These are phyloP conservation scores for Phalera bucephala DNA, from an alignment of 2,888 invertebrate genomes.

Conservation along the genomic window DNA sequence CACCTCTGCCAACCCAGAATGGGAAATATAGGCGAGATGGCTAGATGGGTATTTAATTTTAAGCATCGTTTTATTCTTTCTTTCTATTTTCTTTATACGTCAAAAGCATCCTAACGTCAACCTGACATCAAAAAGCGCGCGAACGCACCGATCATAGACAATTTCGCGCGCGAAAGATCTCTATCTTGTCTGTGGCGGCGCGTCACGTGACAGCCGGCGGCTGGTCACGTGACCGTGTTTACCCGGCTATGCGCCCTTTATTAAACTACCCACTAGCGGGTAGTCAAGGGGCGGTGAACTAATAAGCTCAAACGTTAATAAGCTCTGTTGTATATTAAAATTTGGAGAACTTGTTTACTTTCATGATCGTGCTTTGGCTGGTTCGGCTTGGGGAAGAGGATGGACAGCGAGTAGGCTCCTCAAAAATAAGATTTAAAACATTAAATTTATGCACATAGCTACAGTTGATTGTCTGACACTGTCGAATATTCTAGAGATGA, in stretches of 20 bases:
- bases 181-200: slow-evolving; percentile 51
- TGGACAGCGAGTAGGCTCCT: too few species aligned
- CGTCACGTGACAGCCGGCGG: slow-evolving; percentile 62
- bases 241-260: slow-evolving; percentile 61
- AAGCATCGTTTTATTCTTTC: too few species aligned
- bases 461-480: too few species aligned
- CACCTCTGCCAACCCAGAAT: too few species aligned
- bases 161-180: slow-evolving; percentile 70
- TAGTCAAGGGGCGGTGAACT: slow-evolving; percentile 33
- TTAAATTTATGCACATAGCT: too few species aligned
- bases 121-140: too few species aligned
- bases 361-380: not conserved
- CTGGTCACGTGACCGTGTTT: slow-evolving; percentile 71
- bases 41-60: too few species aligned
- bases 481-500: too few species aligned
- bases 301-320: slow-evolving; percentile 36
- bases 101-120: slow-evolving; percentile 23
- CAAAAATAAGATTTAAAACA: too few species aligned
- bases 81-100: too few species aligned
- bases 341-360: slow-evolving; percentile 5
- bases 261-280: slow-evolving; percentile 51
- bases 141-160: slow-evolving; percentile 51
- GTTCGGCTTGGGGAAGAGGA: too few species aligned
- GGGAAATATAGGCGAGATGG: too few species aligned
- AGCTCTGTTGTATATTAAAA: slow-evolving; percentile 36